Base-by-base conservation (phyloP, 2,797 vertebrate species). In the Telmatherina bonti region DNA sequence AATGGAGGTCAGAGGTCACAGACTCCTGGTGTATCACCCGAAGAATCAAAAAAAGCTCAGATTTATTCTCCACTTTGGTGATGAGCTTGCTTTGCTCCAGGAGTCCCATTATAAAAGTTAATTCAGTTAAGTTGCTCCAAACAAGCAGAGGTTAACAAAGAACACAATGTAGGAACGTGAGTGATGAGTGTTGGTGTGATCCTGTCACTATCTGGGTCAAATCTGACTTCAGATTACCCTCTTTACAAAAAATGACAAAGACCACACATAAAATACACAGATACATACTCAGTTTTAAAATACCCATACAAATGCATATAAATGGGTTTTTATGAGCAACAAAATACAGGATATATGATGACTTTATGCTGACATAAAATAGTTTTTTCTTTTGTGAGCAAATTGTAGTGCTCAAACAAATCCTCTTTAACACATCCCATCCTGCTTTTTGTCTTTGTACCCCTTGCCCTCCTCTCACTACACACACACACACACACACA, bases 361-460 rank as follows among this genome's bases (percentile, higher is more conserved):
- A 69, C 90, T 93, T 87, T 83, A 66, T 72, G 70, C 69, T 79
- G 88, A 87, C 85, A 80, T 38, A 41, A 82, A 90, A 90, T 90
- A 84, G 88, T 61, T 90, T 93, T 87, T 79, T 77, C 86, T 82
- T 90, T 90, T 76, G 76, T 82, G 74, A 76, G 74, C 62, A 66
- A 80, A 82, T 69, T 74, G 79, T 78, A 70, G 84, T 72, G 65
- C 27, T 65, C 26, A 7, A 75, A 85, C 79, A 67, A 82, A 83
- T 78, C 56, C 74, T 43, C 71, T 77, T 47, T 53, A 67, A 77
- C 72, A 53, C 73, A 84, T 56, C 70, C 53, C 57, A 57, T 72
- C 79, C 78, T 78, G 72, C 16, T 66, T 78, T 82, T 81, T 88
- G 74, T 81, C 67, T 86, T 45, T 53, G 54, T 20, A 8, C 36